A percentile compares a stretch with the other conserved stretches of the same genome.
Evolutionary conservation across 2,113 vertebrate genomes (phyloP).

Genomic region (Pheucticus melanocephalus): DNA sequence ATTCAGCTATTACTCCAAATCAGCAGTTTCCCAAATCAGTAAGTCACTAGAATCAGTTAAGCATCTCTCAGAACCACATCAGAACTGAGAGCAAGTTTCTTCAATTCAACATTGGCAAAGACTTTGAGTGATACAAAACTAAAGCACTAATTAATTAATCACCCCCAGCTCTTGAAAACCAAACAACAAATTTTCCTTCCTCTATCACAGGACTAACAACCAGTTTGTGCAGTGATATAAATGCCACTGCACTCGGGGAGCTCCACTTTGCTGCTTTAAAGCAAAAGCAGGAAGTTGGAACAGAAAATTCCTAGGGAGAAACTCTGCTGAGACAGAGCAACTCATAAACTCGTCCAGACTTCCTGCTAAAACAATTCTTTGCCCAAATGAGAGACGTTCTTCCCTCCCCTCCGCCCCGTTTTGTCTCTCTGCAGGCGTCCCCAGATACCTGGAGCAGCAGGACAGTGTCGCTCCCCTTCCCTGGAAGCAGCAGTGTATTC

Average conservation of each 20-base stretch:
- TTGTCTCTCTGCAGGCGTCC: not conserved
- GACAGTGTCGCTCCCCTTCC: not conserved
- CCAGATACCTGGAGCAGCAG: not conserved
- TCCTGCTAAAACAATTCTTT: not conserved
- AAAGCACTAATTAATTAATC: not conserved
- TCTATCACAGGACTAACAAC: accelerated
- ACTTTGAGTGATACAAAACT: not conserved
- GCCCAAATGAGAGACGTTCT: not conserved
- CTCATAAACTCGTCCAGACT: not conserved
- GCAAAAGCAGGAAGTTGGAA: not conserved
- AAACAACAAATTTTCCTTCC: not conserved
- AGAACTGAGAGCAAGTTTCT: not conserved
- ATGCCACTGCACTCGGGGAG: not conserved
- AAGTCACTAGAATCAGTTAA: not conserved
- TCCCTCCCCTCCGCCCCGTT: not conserved
- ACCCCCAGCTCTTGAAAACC: not conserved
- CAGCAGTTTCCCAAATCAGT: not conserved
- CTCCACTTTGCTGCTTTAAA: not conserved
- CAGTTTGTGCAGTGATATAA: not conserved
- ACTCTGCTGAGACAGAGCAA: not conserved
- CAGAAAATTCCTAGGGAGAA: slow-evolving; percentile 9
- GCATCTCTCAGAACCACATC: not conserved
- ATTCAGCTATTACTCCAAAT: not conserved
- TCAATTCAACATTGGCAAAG: not conserved
- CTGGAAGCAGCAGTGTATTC: not conserved